Evolutionary conservation across 2,797 vertebrate species (phyloP).

Genomic region (Dryobates pubescens): DNA sequence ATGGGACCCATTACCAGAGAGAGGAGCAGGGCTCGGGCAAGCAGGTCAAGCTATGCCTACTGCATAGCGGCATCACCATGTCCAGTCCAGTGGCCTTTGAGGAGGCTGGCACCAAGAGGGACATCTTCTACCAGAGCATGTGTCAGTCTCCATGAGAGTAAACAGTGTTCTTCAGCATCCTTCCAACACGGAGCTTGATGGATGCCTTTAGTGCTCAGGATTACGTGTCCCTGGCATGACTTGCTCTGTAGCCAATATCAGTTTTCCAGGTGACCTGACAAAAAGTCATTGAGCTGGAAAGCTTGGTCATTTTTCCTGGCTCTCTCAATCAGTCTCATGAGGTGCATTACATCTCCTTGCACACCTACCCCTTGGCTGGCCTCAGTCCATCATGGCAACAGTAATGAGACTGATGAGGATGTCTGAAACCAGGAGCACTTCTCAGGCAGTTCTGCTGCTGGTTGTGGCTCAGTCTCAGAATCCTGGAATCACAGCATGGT

Average conservation of each 20-base stretch:
- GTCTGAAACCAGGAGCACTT: background rate
- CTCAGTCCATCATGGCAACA: fast-evolving
- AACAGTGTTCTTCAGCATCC: fast-evolving
- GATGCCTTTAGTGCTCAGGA: background rate
- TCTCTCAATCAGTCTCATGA: fast-evolving
- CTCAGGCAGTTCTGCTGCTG: background rate
- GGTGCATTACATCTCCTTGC: background rate
- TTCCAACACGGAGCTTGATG: background rate
- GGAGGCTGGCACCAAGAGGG: background rate
- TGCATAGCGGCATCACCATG: fast-evolving
- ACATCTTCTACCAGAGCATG: fast-evolving
- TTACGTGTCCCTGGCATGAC: background rate
- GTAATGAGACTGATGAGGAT: background rate
- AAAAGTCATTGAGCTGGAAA: background rate
- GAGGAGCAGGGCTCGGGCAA: fast-evolving
- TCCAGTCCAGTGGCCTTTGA: background rate
- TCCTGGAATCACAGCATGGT: too few species aligned
- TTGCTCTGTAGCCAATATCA: fast-evolving
- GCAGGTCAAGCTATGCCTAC: background rate
- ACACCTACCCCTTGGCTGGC: background rate
- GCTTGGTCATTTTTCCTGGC: background rate
- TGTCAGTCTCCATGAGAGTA: background rate
- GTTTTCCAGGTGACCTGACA: background rate
- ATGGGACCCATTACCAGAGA: fast-evolving
- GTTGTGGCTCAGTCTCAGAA: background rate